These are phyloP conservation scores for Stichopus horrens DNA, from an alignment of 53 echinoderm and acorn worm genomes.

Conservation along the genomic window DNA sequence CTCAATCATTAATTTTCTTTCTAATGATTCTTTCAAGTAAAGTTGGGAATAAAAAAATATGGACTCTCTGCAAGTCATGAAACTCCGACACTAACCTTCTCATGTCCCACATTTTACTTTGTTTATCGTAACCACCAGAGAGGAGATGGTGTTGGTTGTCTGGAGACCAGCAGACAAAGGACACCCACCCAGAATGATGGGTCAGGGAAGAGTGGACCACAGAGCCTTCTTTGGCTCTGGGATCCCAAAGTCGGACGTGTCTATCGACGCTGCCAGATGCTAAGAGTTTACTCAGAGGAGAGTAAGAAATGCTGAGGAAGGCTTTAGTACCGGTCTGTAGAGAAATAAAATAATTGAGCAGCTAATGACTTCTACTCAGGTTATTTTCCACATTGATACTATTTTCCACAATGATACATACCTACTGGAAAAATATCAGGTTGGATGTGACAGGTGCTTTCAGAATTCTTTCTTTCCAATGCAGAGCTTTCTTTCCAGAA, in stretches of 20 bases:
- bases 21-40: no score
- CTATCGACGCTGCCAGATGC: slow-evolving; percentile 93
- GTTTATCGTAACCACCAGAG: slow-evolving; percentile 93
- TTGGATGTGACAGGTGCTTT: no score
- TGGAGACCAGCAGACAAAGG: slow-evolving; percentile 89
- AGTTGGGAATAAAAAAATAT: no score
- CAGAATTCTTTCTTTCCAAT: no score
- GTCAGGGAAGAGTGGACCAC: slow-evolving; percentile 88
- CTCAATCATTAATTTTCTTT: no score
- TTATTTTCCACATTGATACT: no score
- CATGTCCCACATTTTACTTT: slow-evolving; percentile 92
- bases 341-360: not conserved
- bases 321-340: slow-evolving; percentile 92
- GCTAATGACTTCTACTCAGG: no score
- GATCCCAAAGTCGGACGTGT: slow-evolving; percentile 94
- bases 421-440: no score
- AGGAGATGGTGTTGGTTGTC: slow-evolving; percentile 78
- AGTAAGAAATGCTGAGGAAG: slow-evolving; percentile 74
- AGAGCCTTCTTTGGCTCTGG: slow-evolving; percentile 78
- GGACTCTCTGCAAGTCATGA: no score
- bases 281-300: slow-evolving; percentile 63
- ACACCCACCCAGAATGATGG: slow-evolving; percentile 93
- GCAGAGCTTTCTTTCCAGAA: no score
- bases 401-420: no score
- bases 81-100: slow-evolving; percentile 63